Evolutionary conservation across 1,140 invertebrate species (phyloP).

Genomic region (Berghia stephanieae): DNA sequence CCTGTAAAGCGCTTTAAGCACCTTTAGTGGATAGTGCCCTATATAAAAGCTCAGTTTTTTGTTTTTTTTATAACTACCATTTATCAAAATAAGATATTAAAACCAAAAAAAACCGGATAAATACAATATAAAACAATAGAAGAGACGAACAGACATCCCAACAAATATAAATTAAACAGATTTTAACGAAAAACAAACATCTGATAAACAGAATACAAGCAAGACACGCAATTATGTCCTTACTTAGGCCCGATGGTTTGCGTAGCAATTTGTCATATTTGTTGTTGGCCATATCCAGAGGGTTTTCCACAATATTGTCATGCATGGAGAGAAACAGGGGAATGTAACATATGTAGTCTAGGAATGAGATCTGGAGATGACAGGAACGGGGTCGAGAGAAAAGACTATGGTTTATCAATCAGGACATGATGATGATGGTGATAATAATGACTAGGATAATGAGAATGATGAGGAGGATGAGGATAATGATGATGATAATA

Average conservation of each 20-base stretch:
- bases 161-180: not conserved
- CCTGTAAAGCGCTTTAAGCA: too few species aligned
- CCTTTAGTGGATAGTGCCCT: too few species aligned
- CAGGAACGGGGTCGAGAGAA: too few species aligned
- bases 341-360: constrained; percentile 62
- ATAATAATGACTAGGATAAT: too few species aligned
- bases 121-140: not conserved
- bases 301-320: constrained; percentile 58
- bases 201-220: too few species aligned
- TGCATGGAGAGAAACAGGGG: constrained; percentile 63
- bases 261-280: constrained; percentile 48
- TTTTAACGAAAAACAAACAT: too few species aligned
- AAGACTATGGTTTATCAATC: too few species aligned
- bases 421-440: too few species aligned
- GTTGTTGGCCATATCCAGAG: constrained; percentile 57
- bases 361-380: constrained; percentile 56
- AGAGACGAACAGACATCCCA: not conserved
- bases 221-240: too few species aligned
- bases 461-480: too few species aligned
- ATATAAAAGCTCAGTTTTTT: too few species aligned
- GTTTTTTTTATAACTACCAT: not conserved
- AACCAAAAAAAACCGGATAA: not conserved
- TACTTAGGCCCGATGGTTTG: constrained; percentile 41
- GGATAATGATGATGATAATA: too few species aligned
- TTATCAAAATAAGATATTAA: not conserved